Conservation (phyloP, 2,888 invertebrate genomes). For the Morpho helenor region DNA sequence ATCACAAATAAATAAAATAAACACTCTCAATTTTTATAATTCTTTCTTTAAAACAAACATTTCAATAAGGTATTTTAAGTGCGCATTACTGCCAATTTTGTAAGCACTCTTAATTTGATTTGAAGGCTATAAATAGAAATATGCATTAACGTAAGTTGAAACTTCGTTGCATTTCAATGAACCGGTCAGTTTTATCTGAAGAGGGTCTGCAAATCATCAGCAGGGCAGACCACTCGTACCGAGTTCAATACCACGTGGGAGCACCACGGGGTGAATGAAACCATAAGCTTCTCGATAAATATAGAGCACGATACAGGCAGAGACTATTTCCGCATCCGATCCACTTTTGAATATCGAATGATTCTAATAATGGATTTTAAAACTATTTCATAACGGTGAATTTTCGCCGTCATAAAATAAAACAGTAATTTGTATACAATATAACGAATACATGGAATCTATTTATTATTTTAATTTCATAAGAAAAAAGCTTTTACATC, state of each 20-base stretch:
- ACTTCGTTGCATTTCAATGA: background rate
- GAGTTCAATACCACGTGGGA: constrained; percentile 25
- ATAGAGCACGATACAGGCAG: constrained; percentile 49
- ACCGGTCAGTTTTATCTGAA: constrained; percentile 3
- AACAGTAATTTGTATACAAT: too few species aligned
- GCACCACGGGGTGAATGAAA: constrained; percentile 58
- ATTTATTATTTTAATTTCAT: too few species aligned
- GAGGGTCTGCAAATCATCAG: constrained; percentile 38
- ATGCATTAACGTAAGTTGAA: background rate
- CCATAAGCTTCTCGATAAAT: constrained; percentile 54
- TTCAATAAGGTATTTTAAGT: too few species aligned
- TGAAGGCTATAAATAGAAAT: background rate
- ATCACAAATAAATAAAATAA: too few species aligned
- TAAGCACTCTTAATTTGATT: too few species aligned
- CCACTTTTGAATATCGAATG: constrained; percentile 8
- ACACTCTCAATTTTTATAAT: too few species aligned
- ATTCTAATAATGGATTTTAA: background rate
- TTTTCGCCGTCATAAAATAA: too few species aligned
- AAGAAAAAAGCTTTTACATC: too few species aligned
- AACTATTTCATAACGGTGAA: too few species aligned
- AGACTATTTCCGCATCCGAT: constrained; percentile 6
- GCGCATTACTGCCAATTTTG: too few species aligned
- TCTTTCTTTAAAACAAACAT: too few species aligned
- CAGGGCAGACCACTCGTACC: constrained; percentile 12
- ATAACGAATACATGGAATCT: too few species aligned